These are phyloP conservation scores for Leptoteleia sp. DNA, from an alignment of 1,140 invertebrate genomes.

Conservation along the genomic window DNA sequence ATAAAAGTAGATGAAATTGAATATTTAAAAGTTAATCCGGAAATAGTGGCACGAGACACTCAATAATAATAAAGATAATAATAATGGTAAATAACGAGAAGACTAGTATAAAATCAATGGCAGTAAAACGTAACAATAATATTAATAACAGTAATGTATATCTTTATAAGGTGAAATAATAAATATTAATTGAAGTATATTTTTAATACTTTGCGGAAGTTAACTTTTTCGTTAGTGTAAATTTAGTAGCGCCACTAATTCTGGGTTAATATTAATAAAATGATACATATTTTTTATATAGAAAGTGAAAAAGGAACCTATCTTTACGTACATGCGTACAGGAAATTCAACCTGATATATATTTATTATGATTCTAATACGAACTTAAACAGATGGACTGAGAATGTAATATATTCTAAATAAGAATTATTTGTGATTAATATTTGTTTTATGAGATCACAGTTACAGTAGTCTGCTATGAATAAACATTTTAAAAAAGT, in stretches of 20 bases:
- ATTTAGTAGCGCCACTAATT: slow-evolving; percentile 46
- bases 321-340: slow-evolving; percentile 37
- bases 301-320: slow-evolving; percentile 35
- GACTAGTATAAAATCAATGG: no score
- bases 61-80: slow-evolving; percentile 10
- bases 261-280: slow-evolving; percentile 48
- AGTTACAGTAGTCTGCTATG: slow-evolving; percentile 52
- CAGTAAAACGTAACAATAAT: no score
- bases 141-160: no score
- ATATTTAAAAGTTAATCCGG: slow-evolving; percentile 35
- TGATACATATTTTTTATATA: slow-evolving; percentile 55
- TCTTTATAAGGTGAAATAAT: no score
- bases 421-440: slow-evolving; percentile 68
- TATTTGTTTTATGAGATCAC: slow-evolving; percentile 58
- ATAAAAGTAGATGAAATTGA: slow-evolving; percentile 27
- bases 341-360: slow-evolving; percentile 35
- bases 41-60: slow-evolving; percentile 28
- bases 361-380: slow-evolving; percentile 42
- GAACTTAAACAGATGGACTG: slow-evolving; percentile 58
- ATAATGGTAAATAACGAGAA: slow-evolving; percentile 9
- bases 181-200: slow-evolving; percentile 55
- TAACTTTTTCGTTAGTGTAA: slow-evolving; percentile 15
- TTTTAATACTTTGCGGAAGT: slow-evolving; percentile 46
- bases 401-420: slow-evolving; percentile 60
- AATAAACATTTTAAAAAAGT: slow-evolving; percentile 54